Evolutionary conservation across 1,140 invertebrate genomes (phyloP), one percentile per base, ranked within the genome.

Genomic region (Camponotus floridanus): DNA sequence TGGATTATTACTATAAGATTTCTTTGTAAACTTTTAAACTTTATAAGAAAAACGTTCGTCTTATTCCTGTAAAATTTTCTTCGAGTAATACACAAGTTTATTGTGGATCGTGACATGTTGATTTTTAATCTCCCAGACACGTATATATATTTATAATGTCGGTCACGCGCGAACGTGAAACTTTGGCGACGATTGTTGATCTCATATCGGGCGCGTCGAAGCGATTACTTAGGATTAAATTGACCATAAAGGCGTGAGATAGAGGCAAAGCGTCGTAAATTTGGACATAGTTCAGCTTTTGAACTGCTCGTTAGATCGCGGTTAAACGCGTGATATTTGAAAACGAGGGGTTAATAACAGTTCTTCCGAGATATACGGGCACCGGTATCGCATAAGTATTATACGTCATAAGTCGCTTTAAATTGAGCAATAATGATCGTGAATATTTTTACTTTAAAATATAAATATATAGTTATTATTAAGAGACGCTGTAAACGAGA

Each of bases 291-390:
- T 48, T 45, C 57, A 61, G 42, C 71, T 79, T 68, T 31, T 51
- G 11, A 57, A 33, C 26, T 36, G 42, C 5, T 81, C 9, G 26
- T 71, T 67, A 55, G 59, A 61, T 11, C 21, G 31, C 21, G 59
- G 9, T 55, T 80, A 73, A 73, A 71, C 51, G 15, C 31, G 18
- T 78, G 73, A 88, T 85, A 87, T 85, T 84, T 59, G 57, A 76
- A 85, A 74, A 48, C 61, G 39, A 88, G 70, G 13, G 15, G 1
- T 31, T 8, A 65, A 68, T 8, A 65, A 68, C 13, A 39, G 31
- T 36, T 78, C 61, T 85, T 81, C 62, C n/a, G 5, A 8, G 21
- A 68, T 62, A 89, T 88, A 89, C 86, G 88, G 88, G 86, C 76
- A 57, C 86, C 83, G 86, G 76, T 86, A 83, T 83, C 33, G 13